Evolutionary conservation across 1,140 invertebrate species (phyloP).

Genomic region (Colletes gigas): DNA sequence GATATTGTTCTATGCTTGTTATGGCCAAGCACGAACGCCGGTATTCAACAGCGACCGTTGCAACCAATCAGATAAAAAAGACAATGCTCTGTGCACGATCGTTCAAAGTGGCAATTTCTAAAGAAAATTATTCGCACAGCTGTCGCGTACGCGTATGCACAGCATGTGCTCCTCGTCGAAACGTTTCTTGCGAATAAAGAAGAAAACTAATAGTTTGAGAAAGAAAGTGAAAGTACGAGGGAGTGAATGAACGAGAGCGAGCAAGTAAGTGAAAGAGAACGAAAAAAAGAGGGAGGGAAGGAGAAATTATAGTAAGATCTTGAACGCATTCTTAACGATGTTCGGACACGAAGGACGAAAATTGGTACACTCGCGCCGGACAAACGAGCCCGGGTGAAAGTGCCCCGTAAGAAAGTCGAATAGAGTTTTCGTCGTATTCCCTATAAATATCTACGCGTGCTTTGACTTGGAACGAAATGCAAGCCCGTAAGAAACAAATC

Average conservation of each 20-base stretch:
- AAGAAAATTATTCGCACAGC: not conserved
- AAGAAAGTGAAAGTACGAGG: constrained; percentile 35
- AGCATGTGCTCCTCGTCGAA: constrained; percentile 7
- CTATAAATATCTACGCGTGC: constrained; percentile 37
- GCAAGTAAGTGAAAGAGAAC: constrained; percentile 4
- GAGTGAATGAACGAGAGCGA: constrained; percentile 24
- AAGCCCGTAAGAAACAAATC: constrained; percentile 44
- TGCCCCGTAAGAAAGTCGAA: constrained; percentile 37
- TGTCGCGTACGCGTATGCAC: not conserved
- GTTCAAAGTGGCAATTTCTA: not conserved
- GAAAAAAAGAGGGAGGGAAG: not conserved
- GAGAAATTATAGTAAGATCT: constrained; percentile 30
- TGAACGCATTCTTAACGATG: constrained; percentile 24
- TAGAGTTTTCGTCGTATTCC: constrained; percentile 28
- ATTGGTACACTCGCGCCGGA: constrained; percentile 11
- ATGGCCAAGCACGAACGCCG: too few relatives aligned
- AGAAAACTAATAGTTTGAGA: not conserved
- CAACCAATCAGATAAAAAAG: too few relatives aligned
- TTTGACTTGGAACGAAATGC: constrained; percentile 39
- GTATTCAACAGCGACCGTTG: too few relatives aligned
- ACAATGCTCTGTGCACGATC: too few relatives aligned
- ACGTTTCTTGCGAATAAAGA: not conserved
- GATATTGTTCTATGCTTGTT: too few relatives aligned
- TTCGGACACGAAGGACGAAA: constrained; percentile 42
- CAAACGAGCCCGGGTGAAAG: constrained; percentile 37